phyloP scores from a whole-genome alignment of 2,113 vertebrate species.

The Rynchops niger region DNA sequence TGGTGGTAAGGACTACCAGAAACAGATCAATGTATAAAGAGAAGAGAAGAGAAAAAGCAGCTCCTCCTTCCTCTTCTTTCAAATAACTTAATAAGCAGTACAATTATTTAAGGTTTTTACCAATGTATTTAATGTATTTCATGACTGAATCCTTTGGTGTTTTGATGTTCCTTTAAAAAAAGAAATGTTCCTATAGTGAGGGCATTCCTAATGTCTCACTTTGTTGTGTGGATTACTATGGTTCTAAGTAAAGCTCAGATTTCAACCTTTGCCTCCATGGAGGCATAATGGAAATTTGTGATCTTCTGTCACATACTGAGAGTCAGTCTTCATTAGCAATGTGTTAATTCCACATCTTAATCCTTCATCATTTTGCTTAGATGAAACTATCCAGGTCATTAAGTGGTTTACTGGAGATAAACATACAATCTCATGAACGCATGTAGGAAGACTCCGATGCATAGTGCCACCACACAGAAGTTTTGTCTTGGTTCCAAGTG shows the following conservation, averaged over 20 bases:
- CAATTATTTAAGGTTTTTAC: background rate
- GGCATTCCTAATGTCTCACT: background rate
- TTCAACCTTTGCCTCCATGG: background rate
- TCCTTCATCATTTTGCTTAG: background rate
- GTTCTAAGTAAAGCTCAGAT: background rate
- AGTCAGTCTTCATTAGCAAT: background rate
- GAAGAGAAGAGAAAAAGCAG: background rate
- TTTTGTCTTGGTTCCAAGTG: background rate
- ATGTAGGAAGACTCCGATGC: background rate
- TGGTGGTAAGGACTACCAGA: background rate
- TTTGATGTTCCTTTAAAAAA: background rate
- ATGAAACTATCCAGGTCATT: background rate
- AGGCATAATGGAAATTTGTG: background rate
- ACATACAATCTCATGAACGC: background rate
- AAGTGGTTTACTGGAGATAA: background rate
- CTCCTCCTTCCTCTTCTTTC: background rate
- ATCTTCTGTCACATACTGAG: background rate
- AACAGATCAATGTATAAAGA: background rate
- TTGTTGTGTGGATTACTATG: background rate
- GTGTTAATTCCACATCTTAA: background rate
- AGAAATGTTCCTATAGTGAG: background rate
- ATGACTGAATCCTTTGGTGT: background rate
- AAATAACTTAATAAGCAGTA: background rate
- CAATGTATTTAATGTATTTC: background rate
- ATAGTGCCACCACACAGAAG: rapidly evolving